A percentile compares a stretch with the other conserved stretches of the same genome.
These are phyloP conservation scores for Notechis scutatus DNA, from an alignment of 2,113 vertebrate species.

Conservation along the genomic window DNA sequence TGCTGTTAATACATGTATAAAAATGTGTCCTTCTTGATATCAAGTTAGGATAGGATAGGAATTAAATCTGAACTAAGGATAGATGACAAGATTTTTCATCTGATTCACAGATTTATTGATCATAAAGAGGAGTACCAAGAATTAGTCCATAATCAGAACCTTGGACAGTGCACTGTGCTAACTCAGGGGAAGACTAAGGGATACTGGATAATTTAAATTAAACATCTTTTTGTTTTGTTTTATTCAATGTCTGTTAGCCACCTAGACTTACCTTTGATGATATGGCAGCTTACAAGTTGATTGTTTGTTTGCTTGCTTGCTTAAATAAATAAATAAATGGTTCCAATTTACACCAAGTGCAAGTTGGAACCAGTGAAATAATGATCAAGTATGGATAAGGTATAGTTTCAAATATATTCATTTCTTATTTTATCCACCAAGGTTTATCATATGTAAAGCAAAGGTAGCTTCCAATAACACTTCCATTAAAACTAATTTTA, in stretches of 20 bases:
- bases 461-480: neutral
- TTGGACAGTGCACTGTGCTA: neutral
- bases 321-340: neutral
- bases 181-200: neutral
- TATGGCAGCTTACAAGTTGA: neutral
- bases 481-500: neutral
- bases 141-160: neutral
- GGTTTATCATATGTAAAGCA: neutral
- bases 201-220: neutral
- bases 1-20: too few relatives aligned
- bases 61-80: conserved; percentile 21
- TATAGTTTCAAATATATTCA: neutral
- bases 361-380: neutral
- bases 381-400: neutral
- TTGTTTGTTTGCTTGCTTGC: neutral
- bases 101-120: neutral
- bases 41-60: neutral
- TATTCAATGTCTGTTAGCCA: neutral
- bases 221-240: neutral
- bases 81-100: neutral
- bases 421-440: neutral
- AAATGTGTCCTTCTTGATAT: neutral
- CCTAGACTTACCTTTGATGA: neutral
- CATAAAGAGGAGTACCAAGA: neutral
- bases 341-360: neutral